These are phyloP conservation scores for Luffia ferchaultella DNA, from an alignment of 2,888 invertebrate genomes.

Conservation along the genomic window DNA sequence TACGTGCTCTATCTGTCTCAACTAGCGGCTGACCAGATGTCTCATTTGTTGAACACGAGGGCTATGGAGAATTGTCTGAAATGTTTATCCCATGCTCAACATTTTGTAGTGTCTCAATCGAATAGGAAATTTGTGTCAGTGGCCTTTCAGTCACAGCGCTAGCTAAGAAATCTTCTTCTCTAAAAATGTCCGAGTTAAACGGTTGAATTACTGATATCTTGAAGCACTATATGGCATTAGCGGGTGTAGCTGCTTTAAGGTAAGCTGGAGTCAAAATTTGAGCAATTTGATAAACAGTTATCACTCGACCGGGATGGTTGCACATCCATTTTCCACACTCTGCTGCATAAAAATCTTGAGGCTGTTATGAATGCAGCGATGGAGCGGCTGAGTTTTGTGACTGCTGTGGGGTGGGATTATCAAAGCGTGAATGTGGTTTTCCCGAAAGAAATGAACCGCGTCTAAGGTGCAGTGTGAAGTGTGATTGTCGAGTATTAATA, in stretches of 20 bases:
- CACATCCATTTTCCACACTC: slow-evolving; percentile 19
- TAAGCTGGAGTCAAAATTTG: slow-evolving; percentile 3
- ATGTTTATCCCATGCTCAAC: not conserved
- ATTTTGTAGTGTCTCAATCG: not conserved
- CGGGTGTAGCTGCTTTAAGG: slow-evolving; percentile 3
- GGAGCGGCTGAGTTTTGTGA: slow-evolving; percentile 14
- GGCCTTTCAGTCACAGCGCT: slow-evolving; percentile 11
- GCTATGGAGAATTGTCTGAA: slow-evolving; percentile 1
- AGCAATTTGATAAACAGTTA: slow-evolving; percentile 9
- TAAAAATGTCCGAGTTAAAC: slow-evolving; percentile 3
- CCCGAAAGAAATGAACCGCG: slow-evolving; percentile 12
- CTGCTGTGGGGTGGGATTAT: slow-evolving; percentile 14
- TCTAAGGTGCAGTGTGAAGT: slow-evolving; percentile 11
- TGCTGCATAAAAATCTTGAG: slow-evolving; percentile 14
- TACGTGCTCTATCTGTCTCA: not conserved
- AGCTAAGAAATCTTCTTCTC: slow-evolving; percentile 14
- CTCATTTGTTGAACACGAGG: no score
- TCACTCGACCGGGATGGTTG: slow-evolving; percentile 17
- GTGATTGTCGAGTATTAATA: slow-evolving; percentile 14
- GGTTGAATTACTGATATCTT: slow-evolving; percentile 1
- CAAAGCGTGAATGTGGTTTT: slow-evolving; percentile 11
- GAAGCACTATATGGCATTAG: slow-evolving; percentile 1
- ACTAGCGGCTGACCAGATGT: no score
- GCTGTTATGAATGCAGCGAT: slow-evolving; percentile 8
- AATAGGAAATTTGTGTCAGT: not conserved